Base-by-base conservation (phyloP, 23 tunicate species). In the Halocynthia aurantium region DNA sequence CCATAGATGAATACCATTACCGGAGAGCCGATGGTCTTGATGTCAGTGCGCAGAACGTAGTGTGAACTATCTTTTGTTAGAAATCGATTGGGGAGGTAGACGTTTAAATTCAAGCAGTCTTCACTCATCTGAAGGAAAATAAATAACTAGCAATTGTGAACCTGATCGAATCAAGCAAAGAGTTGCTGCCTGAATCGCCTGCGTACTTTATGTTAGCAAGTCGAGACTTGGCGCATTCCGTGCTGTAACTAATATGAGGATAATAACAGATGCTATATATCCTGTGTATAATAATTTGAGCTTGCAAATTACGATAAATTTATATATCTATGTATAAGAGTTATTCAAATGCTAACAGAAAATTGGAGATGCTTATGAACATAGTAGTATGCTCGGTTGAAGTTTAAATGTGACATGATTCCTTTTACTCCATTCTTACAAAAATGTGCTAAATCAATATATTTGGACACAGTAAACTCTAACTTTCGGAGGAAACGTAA, bases 1-100 rank as follows among this genome's bases (percentile, higher is more conserved):
- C 95, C 95, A 63, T 83, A 67, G 51, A 83, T 56, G 53, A 77
- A 88, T 0, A 88, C 84, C 95, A 88, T 88, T n/a, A 88, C 95
- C 4, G 92, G 73, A 19, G 75, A 66, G 6, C 61, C 52, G 7
- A 22, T 57, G 5, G 58, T n/a, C 61, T 51, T 13, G n/a, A 78
- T 20, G 52, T 72, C 44, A 71, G 62, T 76, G 11, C 71, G 31
- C 18, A 88, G 61, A 15, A 50, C 50, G 52, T 68, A 77, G 64
- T 82, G 76, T 10, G 70, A 21, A 6, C 83, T 82, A 6, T 87
- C 86, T 15, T 21, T 65, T 40, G 82, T 76, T 67, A 77, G 66
- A 6, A 88, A 72, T 57, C 76, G 71, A 56, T 84, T 83, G 5
- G 95, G 95, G 15, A 74, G 73, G 71, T 82, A 79, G 6, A 88